Base-by-base conservation (phyloP, 2,113 vertebrate genomes). In the Pionites leucogaster region DNA sequence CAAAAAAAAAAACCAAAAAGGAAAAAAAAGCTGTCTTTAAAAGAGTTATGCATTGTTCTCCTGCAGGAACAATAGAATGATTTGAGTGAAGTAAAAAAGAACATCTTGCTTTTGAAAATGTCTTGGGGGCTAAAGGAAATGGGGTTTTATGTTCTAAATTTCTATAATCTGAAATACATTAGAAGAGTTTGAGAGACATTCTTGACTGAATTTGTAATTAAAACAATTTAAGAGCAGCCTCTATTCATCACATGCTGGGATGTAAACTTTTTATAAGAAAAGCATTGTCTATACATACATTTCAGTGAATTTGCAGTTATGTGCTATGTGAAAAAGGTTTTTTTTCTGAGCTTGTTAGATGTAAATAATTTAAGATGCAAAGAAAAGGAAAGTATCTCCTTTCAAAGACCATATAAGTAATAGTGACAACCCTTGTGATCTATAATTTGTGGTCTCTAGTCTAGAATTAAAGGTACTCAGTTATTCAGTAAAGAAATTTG, bases 401-500 rank as follows among this genome's bases (percentile, higher is more conserved):
- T 96, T 94, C 93, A 95, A 95, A 92, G 88, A 88, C 19, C 5
- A 31, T 41, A 71, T 93, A 91, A 95, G 90, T 88, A 96, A 94
- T 86, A 89, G 57, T 0, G 0, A 19, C 44, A 82, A 16, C 39
- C 35, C 33, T 65, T 92, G 64, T 68, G 53, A 95, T 84, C 83
- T 79, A 52, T 86, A 95, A 62, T 90, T 96, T 28, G 9, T 41
- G 55, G 42, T 69, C 90, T 52, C 75, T 81, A 92, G 89, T 47
- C 65, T 84, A 88, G 57, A 97, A 96, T 63, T 88, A 96, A 95
- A 88, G 79, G 46, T 85, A 93, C 57, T 96, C 65, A 95, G 85
- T 94, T 97, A 96, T 97, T 95, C 65, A 89, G 78, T 70, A 94
- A 88, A 86, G n/a, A 97, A 91, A 95, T 76, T 82, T 92, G 67